phyloP scores from a whole-genome alignment of 2,888 invertebrate species.

The Drosophila borborema region DNA sequence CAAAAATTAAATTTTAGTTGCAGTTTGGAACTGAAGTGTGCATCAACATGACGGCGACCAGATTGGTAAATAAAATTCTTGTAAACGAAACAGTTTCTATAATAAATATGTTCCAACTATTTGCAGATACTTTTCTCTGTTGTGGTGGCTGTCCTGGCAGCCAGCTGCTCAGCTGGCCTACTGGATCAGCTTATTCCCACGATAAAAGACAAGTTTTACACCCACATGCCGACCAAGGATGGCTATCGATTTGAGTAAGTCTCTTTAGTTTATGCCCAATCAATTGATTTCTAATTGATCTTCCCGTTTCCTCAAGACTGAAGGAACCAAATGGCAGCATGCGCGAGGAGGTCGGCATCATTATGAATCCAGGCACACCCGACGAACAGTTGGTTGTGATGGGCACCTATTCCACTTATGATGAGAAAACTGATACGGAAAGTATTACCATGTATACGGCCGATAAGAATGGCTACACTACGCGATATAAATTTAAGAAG shows the following conservation, averaged over 20 bases:
- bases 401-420: slow-evolving; percentile 80
- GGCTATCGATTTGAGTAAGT: slow-evolving; percentile 83
- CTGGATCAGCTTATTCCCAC: slow-evolving; percentile 75
- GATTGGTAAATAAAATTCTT: slow-evolving; percentile 62
- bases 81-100: slow-evolving; percentile 8
- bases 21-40: slow-evolving; percentile 72
- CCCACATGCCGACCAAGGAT: slow-evolving; percentile 75
- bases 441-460: slow-evolving; percentile 84
- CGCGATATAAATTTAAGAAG: slow-evolving; percentile 80
- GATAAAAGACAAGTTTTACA: slow-evolving; percentile 74
- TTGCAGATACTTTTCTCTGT: slow-evolving; percentile 67
- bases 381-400: slow-evolving; percentile 83
- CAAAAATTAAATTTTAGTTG: slow-evolving; percentile 67
- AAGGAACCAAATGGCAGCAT: slow-evolving; percentile 82
- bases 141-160: slow-evolving; percentile 64
- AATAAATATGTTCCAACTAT: neutral
- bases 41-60: slow-evolving; percentile 76
- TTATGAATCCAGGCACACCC: slow-evolving; percentile 83
- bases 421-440: slow-evolving; percentile 81
- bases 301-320: slow-evolving; percentile 50
- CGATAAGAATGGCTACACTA: slow-evolving; percentile 84
- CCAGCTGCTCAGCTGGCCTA: slow-evolving; percentile 70
- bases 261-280: neutral
- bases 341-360: slow-evolving; percentile 83
- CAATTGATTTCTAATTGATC: neutral